phyloP scores from a whole-genome alignment of 2,113 vertebrate genomes.

The Scatophagus argus region DNA sequence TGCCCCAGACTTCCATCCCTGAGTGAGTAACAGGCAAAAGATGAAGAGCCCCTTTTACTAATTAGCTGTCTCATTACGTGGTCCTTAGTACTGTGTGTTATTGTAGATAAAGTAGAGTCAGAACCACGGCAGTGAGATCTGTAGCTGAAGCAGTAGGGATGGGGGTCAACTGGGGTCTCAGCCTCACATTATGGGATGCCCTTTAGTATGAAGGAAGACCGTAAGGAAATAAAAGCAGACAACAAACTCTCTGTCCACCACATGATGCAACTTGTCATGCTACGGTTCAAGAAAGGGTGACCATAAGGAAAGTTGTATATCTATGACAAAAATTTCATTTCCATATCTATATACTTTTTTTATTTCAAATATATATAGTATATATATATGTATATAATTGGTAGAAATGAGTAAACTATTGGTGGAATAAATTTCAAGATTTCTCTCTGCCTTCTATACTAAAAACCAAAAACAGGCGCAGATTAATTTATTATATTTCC shows the following conservation, averaged over 20 bases:
- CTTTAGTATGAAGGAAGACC: conserved; percentile 86
- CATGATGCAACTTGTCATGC: conserved; percentile 83
- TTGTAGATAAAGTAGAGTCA: conserved; percentile 9
- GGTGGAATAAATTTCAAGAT: conserved; percentile 79
- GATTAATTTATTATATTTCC: conserved; percentile 77
- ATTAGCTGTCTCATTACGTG: conserved; percentile 20
- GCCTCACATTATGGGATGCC: conserved; percentile 82
- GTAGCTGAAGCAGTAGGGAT: conserved; percentile 65
- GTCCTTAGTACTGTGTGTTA: conserved; percentile 12
- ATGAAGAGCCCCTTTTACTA: conserved; percentile 43
- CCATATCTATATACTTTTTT: conserved; percentile 85
- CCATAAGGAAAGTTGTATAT: conserved; percentile 78
- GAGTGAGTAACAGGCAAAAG: conserved; percentile 60
- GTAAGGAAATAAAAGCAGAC: conserved; percentile 74
- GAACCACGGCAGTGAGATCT: conserved; percentile 14
- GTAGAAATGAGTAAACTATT: conserved; percentile 86
- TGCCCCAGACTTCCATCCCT: conserved; percentile 69
- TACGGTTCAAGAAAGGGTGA: conserved; percentile 83
- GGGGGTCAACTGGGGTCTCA: conserved; percentile 65
- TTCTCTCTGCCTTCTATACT: conserved; percentile 80
- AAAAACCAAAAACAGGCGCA: conserved; percentile 80
- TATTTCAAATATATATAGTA: conserved; percentile 80
- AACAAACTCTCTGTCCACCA: conserved; percentile 73
- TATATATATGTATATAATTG: conserved; percentile 81
- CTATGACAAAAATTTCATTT: conserved; percentile 84